A percentile compares a stretch with the other conserved stretches of the same genome.
Conservation (phyloP, 64 coral and sea anemone genomes). For the Porites australiensis region DNA sequence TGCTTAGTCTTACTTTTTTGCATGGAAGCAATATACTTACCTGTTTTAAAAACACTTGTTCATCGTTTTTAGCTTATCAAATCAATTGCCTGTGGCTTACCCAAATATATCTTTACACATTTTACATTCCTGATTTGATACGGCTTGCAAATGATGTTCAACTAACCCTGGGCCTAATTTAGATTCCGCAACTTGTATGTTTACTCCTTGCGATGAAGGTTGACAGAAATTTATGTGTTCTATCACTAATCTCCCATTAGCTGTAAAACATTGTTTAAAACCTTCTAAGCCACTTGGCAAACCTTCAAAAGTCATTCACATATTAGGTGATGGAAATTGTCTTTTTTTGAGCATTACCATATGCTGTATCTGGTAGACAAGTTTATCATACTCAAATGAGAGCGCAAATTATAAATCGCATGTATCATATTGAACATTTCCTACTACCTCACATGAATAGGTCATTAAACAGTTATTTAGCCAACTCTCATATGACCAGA, state of each 20-base stretch:
- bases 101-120: conserved; percentile 40
- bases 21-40: conserved; percentile 52
- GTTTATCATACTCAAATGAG: conserved; percentile 31
- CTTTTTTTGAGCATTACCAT: conserved; percentile 59
- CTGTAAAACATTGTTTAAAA: conserved; percentile 24
- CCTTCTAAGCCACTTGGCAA: conserved; percentile 40
- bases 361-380: conserved; percentile 67
- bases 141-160: conserved; percentile 51
- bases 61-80: conserved; percentile 5
- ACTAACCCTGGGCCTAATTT: conserved; percentile 56
- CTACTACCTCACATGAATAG: conserved; percentile 54
- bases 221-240: conserved; percentile 48
- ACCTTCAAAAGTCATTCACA: conserved; percentile 34
- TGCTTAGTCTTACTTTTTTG: conserved; percentile 20
- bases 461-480: conserved; percentile 50
- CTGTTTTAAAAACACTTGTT: conserved; percentile 39
- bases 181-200: not conserved
- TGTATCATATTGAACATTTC: conserved; percentile 32
- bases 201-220: conserved; percentile 33
- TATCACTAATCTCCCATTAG: conserved; percentile 45
- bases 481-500: conserved; percentile 20
- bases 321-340: conserved; percentile 57
- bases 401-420: conserved; percentile 42
- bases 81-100: conserved; percentile 43
- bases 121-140: conserved; percentile 67